Percentiles rank a stretch among this genome's conserved stretches.
These are phyloP conservation scores for Lepidochrysops patricia DNA, from an alignment of 2,888 invertebrate species.

Conservation along the genomic window DNA sequence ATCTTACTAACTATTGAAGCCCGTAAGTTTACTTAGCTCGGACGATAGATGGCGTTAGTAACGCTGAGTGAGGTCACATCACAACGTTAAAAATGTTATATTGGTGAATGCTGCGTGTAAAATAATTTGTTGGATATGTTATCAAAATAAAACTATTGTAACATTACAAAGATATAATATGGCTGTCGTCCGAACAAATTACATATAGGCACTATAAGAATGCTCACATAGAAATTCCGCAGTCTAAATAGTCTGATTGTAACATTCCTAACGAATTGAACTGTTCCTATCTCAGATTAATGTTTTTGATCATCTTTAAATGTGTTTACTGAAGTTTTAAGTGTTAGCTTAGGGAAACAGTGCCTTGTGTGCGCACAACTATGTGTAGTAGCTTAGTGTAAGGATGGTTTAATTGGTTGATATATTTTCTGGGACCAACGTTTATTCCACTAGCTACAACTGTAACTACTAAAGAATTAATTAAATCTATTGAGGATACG, in stretches of 20 bases:
- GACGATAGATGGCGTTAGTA: not conserved
- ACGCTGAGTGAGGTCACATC: not conserved
- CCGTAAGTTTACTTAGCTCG: not conserved
- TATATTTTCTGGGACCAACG: not conserved
- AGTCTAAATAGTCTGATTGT: not conserved
- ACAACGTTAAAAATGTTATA: too few relatives aligned
- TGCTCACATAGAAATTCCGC: not conserved
- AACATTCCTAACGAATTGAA: not conserved
- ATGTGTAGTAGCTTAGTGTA: not conserved
- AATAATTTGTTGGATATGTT: too few relatives aligned
- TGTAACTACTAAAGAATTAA: not conserved
- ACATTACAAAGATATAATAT: too few relatives aligned
- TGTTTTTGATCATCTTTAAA: too few relatives aligned
- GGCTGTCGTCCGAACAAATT: too few relatives aligned
- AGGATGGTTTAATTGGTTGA: not conserved
- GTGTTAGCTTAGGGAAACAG: not conserved
- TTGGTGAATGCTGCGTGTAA: too few relatives aligned
- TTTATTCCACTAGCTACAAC: slow-evolving; percentile 1
- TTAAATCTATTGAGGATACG: not conserved
- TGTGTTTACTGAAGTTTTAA: not conserved
- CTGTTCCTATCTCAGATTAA: not conserved
- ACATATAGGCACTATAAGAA: too few relatives aligned
- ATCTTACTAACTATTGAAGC: too few relatives aligned
- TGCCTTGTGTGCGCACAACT: not conserved
- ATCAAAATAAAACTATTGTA: too few relatives aligned